A percentile compares a stretch with the other conserved stretches of the same genome.
phyloP scores from a whole-genome alignment of 2,888 invertebrate genomes.

The Adela reaumurella region DNA sequence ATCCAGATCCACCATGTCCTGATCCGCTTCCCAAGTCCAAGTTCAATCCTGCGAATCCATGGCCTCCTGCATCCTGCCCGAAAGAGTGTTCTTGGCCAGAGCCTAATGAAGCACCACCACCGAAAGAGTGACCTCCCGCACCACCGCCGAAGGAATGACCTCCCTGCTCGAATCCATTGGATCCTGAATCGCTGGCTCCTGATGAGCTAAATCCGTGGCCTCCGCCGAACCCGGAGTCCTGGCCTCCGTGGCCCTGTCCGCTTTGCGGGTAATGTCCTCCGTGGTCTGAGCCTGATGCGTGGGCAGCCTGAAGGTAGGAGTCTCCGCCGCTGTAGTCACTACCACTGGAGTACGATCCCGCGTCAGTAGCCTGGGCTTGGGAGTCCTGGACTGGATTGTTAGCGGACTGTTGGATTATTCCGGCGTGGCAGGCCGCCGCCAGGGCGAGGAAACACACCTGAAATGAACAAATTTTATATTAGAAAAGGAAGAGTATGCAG shows the following conservation, averaged over 20 bases:
- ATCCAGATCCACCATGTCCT: not conserved
- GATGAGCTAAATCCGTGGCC: not conserved
- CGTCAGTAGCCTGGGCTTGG: not conserved
- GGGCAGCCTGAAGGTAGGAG: constrained; percentile 39
- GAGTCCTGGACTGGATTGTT: constrained; percentile 16
- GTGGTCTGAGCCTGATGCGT: constrained; percentile 25
- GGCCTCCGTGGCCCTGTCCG: not conserved
- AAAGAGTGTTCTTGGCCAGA: not conserved
- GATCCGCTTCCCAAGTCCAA: too few relatives aligned
- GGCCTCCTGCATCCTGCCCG: constrained; percentile 1
- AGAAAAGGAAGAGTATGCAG: too few relatives aligned
- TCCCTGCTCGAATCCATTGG: not conserved
- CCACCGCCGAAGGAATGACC: not conserved
- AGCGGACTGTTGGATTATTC: constrained; percentile 17
- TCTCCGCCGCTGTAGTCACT: constrained; percentile 25
- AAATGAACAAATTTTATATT: too few relatives aligned
- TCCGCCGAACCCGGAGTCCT: constrained; percentile 2
- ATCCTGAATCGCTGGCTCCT: not conserved
- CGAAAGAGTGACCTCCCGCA: not conserved
- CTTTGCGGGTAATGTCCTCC: constrained; percentile 6
- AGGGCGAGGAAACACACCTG: constrained; percentile 41
- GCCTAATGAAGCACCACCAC: not conserved
- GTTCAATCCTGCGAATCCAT: constrained; percentile 1
- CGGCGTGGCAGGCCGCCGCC: constrained; percentile 43
- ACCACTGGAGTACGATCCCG: constrained; percentile 11